Evolutionary conservation across 2,888 invertebrate species (phyloP).

Genomic region (Geophilus truncorum): DNA sequence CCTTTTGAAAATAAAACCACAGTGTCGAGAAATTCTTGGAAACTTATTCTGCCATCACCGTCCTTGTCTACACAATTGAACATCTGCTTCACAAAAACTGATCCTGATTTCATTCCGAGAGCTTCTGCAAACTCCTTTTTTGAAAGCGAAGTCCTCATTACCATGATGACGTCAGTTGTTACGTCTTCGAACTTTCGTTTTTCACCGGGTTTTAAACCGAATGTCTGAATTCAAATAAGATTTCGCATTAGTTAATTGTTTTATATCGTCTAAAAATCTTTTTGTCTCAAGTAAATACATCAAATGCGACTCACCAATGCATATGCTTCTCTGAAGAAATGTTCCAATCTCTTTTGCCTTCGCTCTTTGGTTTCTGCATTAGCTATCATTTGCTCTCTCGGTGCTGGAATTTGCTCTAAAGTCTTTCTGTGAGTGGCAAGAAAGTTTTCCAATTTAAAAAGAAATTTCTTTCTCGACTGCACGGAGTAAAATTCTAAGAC

Average conservation of each 20-base stretch:
- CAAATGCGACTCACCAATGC: constrained; percentile 56
- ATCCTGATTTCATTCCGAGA: constrained; percentile 89
- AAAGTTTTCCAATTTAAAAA: constrained; percentile 80
- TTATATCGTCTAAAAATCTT: neutral
- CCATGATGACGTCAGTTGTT: constrained; percentile 68
- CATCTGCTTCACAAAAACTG: constrained; percentile 94
- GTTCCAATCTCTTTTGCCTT: constrained; percentile 81
- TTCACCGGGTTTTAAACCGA: constrained; percentile 82
- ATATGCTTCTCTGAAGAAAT: constrained; percentile 94
- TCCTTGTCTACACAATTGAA: constrained; percentile 96
- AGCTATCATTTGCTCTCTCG: constrained; percentile 77
- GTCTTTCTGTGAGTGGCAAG: constrained; percentile 75
- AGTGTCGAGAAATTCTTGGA: constrained; percentile 86
- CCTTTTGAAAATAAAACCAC: constrained; percentile 87
- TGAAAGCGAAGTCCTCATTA: constrained; percentile 86
- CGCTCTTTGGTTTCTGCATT: constrained; percentile 91
- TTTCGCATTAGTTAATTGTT: neutral
- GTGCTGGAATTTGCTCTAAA: constrained; percentile 64
- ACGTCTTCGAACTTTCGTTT: constrained; percentile 63
- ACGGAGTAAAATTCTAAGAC: constrained; percentile 79
- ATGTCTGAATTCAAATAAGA: constrained; percentile 54
- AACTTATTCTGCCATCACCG: constrained; percentile 86
- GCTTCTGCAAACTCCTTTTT: constrained; percentile 92
- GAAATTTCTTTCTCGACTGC: constrained; percentile 74
- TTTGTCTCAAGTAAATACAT: too few species aligned